Conservation (phyloP, 1,140 invertebrate species). For the Coenobita brevimanus region DNA sequence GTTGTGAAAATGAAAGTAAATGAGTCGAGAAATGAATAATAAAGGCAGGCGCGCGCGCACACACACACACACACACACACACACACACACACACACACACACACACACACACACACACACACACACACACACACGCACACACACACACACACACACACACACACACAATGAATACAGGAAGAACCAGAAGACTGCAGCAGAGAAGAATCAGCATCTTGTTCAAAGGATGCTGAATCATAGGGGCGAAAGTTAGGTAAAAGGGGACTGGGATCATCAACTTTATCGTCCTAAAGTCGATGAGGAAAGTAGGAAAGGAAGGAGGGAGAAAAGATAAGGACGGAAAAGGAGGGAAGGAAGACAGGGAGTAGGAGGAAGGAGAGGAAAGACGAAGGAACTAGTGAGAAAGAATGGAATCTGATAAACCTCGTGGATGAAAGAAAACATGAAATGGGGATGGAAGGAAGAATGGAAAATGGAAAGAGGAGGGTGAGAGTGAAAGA, state of each 20-base stretch:
- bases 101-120: not conserved
- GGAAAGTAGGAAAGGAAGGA: not conserved
- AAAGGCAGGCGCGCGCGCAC: not conserved
- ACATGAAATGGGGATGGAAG: not conserved
- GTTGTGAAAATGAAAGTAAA: too few relatives aligned
- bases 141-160: conserved; percentile 11
- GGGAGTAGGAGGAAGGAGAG: conserved; percentile 1
- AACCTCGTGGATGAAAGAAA: not conserved
- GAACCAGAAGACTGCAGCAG: not conserved
- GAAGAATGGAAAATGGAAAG: not conserved
- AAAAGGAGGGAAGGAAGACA: not conserved
- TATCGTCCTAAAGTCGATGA: too few relatives aligned
- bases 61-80: not conserved
- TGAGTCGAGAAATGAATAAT: not conserved
- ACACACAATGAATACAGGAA: too few relatives aligned
- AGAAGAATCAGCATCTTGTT: not conserved
- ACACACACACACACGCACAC: conserved; percentile 4
- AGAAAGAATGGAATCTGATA: too few relatives aligned
- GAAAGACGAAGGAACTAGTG: not conserved
- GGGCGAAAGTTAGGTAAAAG: too few relatives aligned
- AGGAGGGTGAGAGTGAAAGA: not conserved
- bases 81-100: not conserved
- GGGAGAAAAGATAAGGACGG: not conserved
- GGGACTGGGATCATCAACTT: too few relatives aligned
- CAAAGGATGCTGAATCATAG: too few relatives aligned